phyloP scores from a whole-genome alignment of 2,113 vertebrate genomes.

The Fregata magnificens region DNA sequence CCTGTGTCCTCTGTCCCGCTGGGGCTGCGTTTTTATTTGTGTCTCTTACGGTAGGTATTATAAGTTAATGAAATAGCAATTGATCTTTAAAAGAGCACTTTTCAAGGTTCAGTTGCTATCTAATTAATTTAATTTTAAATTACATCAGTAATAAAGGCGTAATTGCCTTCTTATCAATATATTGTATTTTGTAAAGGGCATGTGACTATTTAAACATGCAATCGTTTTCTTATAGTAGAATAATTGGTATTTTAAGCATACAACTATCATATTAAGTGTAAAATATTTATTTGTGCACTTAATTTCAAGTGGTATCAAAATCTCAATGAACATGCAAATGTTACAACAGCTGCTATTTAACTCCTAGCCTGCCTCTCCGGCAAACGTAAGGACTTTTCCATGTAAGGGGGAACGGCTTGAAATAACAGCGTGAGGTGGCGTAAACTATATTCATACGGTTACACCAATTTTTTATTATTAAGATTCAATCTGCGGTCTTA shows the following conservation, averaged over 20 bases:
- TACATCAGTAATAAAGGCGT: slow-evolving; percentile 67
- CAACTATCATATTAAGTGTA: slow-evolving; percentile 39
- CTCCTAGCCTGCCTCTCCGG: slow-evolving; percentile 31
- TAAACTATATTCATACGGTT: neutral
- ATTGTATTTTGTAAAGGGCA: slow-evolving; percentile 64
- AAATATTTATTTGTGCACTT: slow-evolving; percentile 67
- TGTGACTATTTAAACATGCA: slow-evolving; percentile 16
- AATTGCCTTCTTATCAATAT: slow-evolving; percentile 70
- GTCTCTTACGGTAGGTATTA: slow-evolving; percentile 32
- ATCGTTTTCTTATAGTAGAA: neutral
- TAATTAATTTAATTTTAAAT: slow-evolving; percentile 75
- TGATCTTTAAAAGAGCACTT: slow-evolving; percentile 66
- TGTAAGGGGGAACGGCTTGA: neutral
- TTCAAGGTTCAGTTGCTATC: slow-evolving; percentile 60
- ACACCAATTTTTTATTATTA: neutral
- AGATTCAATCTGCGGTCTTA: neutral
- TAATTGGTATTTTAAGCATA: slow-evolving; percentile 63
- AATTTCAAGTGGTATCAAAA: slow-evolving; percentile 53
- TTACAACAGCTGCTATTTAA: slow-evolving; percentile 38
- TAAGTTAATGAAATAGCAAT: slow-evolving; percentile 67
- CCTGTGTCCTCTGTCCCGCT: neutral
- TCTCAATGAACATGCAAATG: slow-evolving; percentile 54
- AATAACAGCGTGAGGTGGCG: neutral
- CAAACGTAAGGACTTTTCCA: neutral
- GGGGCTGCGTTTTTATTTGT: neutral